Base-by-base conservation (phyloP, 2,888 invertebrate genomes). In the Rapana venosa region DNA sequence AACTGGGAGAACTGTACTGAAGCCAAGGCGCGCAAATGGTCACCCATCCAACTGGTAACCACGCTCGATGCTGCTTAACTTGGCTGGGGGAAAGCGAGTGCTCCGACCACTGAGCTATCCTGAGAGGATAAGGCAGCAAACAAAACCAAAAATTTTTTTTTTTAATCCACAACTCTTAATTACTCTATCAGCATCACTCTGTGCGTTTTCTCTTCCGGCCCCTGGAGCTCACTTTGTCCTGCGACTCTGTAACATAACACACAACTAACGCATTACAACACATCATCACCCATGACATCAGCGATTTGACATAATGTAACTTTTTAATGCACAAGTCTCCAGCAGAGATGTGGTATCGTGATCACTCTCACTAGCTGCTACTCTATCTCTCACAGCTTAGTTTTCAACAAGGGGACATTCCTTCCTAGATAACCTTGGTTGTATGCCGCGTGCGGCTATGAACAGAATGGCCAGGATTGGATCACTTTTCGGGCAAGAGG, bases 141-240 rank as follows among this genome's bases (percentile, higher is more conserved):
- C 2, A 61, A 61, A 61, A 61, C 1, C 2, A 61, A 22, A 61
- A 15, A 61, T 20, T 13, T 61, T 20, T 13, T 2, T 61, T 13
- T 61, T 13, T n/a, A n/a, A n/a, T 61, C 20, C 61, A n/a, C n/a
- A n/a, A n/a, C n/a, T n/a, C n/a, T n/a, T n/a, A 61, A 22, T 61
- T 8, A 61, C 15, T 61, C 1, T 1, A 85, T 85, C 6, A n/a
- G n/a, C 13, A 26, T 87, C 47, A 87, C n/a, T 87, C 87, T 79
- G 30, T 87, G 47, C 56, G 79, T 35, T 77, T 79, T 79, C 87
- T 77, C 70, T 87, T 87, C 56, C 87, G 32, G 56, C 47, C n/a
- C 47, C 87, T 56, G 56, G 77, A 32, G 56, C 77, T 47, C 30
- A 30, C 70, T 47, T 15, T 74, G 30, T 87, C 77, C 22, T 77